phyloP scores from a whole-genome alignment of 1,140 invertebrate species.

The Bombus waltoni region DNA sequence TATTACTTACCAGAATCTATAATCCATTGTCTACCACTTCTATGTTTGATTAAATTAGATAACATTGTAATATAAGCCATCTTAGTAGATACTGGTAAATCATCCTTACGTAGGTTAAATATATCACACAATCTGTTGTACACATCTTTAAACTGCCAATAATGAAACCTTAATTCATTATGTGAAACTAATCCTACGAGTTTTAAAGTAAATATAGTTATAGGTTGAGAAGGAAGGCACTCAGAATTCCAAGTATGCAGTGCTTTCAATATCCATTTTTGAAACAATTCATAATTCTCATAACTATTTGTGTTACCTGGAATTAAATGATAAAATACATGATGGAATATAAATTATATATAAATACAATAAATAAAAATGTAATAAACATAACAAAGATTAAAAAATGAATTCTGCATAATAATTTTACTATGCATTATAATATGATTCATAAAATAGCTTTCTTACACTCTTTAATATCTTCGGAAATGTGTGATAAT shows the following conservation, averaged over 20 bases:
- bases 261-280: conserved; percentile 74
- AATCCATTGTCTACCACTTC: conserved; percentile 84
- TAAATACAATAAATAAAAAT: not conserved
- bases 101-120: conserved; percentile 72
- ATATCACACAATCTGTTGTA: conserved; percentile 76
- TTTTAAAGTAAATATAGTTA: conserved; percentile 81
- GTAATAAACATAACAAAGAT: not conserved
- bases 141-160: conserved; percentile 73
- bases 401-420: not conserved
- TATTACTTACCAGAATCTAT: conserved; percentile 76
- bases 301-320: conserved; percentile 60
- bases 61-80: conserved; percentile 85
- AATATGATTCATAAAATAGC: not conserved
- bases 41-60: conserved; percentile 82
- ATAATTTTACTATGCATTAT: not conserved
- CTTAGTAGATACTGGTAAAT: conserved; percentile 83
- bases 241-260: conserved; percentile 71
- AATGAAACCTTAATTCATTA: conserved; percentile 77
- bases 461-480: conserved; percentile 71
- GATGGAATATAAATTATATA: not conserved
- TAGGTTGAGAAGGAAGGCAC: conserved; percentile 75
- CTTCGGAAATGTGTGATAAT: conserved; percentile 74
- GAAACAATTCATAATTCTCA: conserved; percentile 63
- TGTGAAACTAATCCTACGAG: conserved; percentile 79
- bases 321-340: conserved; percentile 22